Percentiles rank a stretch among this genome's conserved stretches.
These are phyloP conservation scores for Centropus bengalensis DNA, from an alignment of 2,113 vertebrate genomes.

Conservation along the genomic window DNA sequence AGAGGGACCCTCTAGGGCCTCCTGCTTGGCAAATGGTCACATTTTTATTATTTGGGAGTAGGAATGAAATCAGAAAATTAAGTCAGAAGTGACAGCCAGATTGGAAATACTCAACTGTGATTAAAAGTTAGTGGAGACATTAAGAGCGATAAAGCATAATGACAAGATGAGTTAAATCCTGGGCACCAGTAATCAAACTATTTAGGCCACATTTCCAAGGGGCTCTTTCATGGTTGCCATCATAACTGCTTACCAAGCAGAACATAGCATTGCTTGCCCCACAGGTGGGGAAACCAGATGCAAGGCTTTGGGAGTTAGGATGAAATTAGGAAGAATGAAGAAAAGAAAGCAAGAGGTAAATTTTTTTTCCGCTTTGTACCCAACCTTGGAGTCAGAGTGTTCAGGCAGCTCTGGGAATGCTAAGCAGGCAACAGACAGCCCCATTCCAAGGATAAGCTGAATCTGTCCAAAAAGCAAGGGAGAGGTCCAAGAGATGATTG, in stretches of 20 bases:
- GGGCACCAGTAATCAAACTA: background rate
- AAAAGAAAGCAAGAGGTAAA: background rate
- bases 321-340: background rate
- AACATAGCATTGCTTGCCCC: background rate
- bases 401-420: background rate
- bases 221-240: background rate
- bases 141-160: background rate
- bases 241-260: background rate
- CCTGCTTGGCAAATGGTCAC: background rate
- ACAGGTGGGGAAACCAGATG: background rate
- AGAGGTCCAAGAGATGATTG: background rate
- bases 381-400: background rate
- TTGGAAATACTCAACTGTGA: constrained; percentile 10
- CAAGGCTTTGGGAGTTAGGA: background rate
- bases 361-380: background rate
- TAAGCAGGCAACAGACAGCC: background rate
- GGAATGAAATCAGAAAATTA: background rate
- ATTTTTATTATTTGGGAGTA: background rate
- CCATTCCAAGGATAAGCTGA: background rate
- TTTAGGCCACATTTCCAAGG: background rate
- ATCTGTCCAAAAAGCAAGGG: background rate
- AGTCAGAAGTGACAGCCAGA: constrained; percentile 38
- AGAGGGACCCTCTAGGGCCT: background rate
- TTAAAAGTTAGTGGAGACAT: constrained; percentile 2
- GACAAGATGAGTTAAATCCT: background rate